A percentile compares a stretch with the other conserved stretches of the same genome.
Evolutionary conservation across 2,888 invertebrate genomes (phyloP).

Genomic region (Agriopis leucophaearia): DNA sequence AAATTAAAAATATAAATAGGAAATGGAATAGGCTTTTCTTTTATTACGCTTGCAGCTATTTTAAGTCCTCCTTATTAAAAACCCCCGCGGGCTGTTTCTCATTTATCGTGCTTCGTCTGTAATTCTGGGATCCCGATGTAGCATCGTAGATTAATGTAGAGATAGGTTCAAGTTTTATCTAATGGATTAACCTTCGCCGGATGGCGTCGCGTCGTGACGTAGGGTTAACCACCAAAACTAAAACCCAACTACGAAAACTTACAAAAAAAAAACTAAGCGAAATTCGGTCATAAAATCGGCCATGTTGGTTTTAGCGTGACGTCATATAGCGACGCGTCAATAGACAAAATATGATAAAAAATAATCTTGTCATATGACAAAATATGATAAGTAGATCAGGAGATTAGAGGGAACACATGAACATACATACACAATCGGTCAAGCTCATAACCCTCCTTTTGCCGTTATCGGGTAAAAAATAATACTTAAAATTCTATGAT

Average conservation of each 20-base stretch:
- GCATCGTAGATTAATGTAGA: conserved; percentile 10
- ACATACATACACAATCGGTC: no score
- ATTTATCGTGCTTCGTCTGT: conserved; percentile 30
- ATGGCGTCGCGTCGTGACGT: conserved; percentile 1
- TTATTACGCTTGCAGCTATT: conserved; percentile 30
- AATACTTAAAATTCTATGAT: no score
- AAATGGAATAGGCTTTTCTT: conserved; percentile 18
- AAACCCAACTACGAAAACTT: not conserved
- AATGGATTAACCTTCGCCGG: conserved; percentile 13
- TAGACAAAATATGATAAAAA: no score
- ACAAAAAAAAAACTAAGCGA: no score
- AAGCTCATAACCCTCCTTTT: no score
- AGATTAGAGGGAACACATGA: no score
- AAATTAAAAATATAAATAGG: conserved; percentile 12
- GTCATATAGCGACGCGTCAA: no score
- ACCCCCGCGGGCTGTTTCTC: conserved; percentile 20
- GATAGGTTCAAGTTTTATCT: conserved; percentile 26
- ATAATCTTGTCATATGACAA: no score
- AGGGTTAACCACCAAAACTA: not conserved
- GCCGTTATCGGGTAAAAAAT: no score
- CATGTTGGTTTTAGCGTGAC: no score
- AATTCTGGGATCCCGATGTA: conserved; percentile 8
- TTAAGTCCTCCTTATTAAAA: conserved; percentile 22
- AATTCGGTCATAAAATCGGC: no score
- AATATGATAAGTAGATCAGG: no score